These are phyloP conservation scores for Rhombomys opimus DNA, from an alignment of 2,113 vertebrate genomes.

Conservation along the genomic window DNA sequence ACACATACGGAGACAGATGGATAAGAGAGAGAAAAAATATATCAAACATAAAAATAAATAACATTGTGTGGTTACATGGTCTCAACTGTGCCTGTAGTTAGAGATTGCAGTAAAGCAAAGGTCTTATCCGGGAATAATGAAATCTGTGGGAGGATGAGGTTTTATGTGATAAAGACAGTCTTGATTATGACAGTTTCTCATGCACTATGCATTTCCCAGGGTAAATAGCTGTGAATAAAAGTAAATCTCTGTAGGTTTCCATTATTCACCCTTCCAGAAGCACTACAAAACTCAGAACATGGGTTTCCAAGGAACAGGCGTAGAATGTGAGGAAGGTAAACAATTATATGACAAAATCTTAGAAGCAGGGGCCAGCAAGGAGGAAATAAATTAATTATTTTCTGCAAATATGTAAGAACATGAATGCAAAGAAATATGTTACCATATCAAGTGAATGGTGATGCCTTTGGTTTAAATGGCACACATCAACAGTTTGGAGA, in stretches of 20 bases:
- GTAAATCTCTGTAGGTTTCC: neutral
- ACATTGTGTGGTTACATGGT: neutral
- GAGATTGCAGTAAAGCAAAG: neutral
- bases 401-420: neutral
- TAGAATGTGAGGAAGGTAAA: neutral
- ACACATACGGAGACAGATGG: neutral
- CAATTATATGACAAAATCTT: neutral
- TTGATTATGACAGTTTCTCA: neutral
- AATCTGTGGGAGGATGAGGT: neutral
- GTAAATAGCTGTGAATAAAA: neutral
- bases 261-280: neutral
- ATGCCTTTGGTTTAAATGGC: neutral
- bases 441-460: neutral
- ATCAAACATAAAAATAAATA: neutral
- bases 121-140: neutral
- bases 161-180: neutral
- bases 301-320: neutral
- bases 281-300: neutral
- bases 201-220: neutral
- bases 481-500: neutral
- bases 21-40: neutral
- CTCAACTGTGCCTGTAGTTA: neutral
- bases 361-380: neutral
- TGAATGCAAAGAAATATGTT: neutral
- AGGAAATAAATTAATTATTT: neutral